A percentile compares a stretch with the other conserved stretches of the same genome.
Evolutionary conservation across 30 jellyfish, hydroid and myxozoan species (phyloP).

Genomic region (Pelagia noctiluca): DNA sequence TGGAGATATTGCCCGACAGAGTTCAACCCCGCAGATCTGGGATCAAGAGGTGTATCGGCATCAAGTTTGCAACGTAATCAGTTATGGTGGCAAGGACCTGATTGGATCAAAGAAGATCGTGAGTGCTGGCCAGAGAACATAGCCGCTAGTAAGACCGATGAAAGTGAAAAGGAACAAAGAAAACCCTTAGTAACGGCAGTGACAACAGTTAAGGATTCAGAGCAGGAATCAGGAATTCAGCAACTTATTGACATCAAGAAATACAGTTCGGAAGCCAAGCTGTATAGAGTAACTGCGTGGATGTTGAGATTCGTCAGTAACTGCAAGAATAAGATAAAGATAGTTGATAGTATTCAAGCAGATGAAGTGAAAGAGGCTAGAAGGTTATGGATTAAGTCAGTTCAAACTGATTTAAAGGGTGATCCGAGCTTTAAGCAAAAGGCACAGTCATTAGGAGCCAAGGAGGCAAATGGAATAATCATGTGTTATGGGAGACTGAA

Average conservation of each 20-base stretch:
- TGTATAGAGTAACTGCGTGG: not conserved
- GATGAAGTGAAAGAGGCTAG: too few relatives aligned
- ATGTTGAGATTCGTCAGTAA: not conserved
- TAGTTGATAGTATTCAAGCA: too few relatives aligned
- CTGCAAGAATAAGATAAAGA: not conserved
- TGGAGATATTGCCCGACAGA: slow-evolving; percentile 51
- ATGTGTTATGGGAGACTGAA: slow-evolving; percentile 29
- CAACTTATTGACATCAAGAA: not conserved
- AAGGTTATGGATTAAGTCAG: too few relatives aligned
- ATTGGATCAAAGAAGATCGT: too few relatives aligned
- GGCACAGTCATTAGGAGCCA: too few relatives aligned
- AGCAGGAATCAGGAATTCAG: not conserved
- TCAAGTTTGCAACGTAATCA: not conserved
- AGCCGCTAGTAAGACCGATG: not conserved
- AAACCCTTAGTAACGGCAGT: not conserved
- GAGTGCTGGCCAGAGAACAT: slow-evolving; percentile 12
- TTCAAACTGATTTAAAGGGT: too few relatives aligned
- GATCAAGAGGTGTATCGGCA: slow-evolving; percentile 38
- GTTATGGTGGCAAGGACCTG: slow-evolving; percentile 58
- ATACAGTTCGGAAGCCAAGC: not conserved
- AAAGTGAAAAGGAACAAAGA: slow-evolving; percentile 3
- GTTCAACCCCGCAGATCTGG: slow-evolving; percentile 49
- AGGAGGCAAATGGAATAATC: too few relatives aligned
- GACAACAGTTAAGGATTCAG: not conserved
- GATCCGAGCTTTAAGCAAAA: too few relatives aligned